Percentiles rank a stretch among this genome's conserved stretches.
phyloP scores from a whole-genome alignment of 53 echinoderm and acorn worm genomes.

The Zoroaster sp. region DNA sequence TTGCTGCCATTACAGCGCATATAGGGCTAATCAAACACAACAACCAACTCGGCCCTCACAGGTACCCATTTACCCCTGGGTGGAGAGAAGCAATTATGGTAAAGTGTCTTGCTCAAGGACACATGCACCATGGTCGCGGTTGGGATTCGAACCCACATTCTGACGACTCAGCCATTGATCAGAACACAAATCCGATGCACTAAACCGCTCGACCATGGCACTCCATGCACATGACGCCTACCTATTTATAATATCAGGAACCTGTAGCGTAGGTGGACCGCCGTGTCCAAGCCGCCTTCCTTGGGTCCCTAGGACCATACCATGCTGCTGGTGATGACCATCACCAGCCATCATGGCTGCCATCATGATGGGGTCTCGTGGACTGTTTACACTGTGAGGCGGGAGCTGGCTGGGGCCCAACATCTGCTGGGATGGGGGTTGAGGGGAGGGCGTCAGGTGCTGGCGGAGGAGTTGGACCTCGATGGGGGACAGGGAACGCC shows the following conservation, averaged over 20 bases:
- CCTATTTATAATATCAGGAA: constrained; percentile 54
- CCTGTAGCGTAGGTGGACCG: constrained; percentile 18
- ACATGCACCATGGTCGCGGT: no score
- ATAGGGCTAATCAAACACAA: no score
- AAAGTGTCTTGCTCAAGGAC: no score
- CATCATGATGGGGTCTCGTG: constrained; percentile 15
- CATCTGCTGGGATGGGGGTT: constrained; percentile 41
- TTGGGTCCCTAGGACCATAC: constrained; percentile 29
- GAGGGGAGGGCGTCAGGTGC: constrained; percentile 57
- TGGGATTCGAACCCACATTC: no score
- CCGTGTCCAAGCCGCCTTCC: constrained; percentile 32
- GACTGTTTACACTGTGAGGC: constrained; percentile 22
- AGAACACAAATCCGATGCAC: no score
- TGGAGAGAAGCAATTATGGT: no score
- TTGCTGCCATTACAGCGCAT: no score
- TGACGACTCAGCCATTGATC: no score
- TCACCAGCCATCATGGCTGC: constrained; percentile 27
- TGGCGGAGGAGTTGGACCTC: constrained; percentile 43
- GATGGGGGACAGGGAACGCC: constrained; percentile 62
- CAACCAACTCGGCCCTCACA: no score
- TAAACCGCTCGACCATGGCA: no score
- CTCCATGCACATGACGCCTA: no score
- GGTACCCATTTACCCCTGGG: no score
- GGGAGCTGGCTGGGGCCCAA: constrained; percentile 57
- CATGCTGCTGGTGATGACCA: constrained; percentile 53